Base-by-base conservation (phyloP, 1,140 invertebrate species). In the Drosophila gunungcola region DNA sequence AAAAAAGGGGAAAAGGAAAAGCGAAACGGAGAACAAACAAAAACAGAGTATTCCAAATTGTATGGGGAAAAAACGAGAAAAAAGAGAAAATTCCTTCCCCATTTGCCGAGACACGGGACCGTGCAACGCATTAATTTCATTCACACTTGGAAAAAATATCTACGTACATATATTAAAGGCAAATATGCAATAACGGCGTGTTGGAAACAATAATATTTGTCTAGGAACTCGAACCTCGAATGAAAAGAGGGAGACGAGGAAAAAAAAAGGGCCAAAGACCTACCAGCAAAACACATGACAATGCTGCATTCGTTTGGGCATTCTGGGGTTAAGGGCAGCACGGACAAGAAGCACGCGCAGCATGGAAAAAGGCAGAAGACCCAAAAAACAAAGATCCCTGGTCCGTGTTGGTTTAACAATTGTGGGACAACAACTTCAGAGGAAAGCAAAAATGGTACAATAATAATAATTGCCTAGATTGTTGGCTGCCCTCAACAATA, bases 171-270 rank as follows among this genome's bases (percentile, higher is more conserved):
- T 51, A 88, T 86, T 83, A 82, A 79, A 79, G 80, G 83, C 75
- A 88, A 88, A 88, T 88, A 88, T 88, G 84, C 84, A 89, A 89
- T 88, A 88, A 88, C 84, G 80, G 83, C 77, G 81, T 84, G 84
- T 80, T 89, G 77, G 85, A 79, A 89, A 90, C 84, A 89, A 89
- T 89, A 89, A 89, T 89, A 89, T 89, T 89, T 89, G 85, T 89
- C 80, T 89, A 90, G 85, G 79, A 89, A 70, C 83, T 68, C 62
- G 80, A 89, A 36, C 29, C 36, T 21, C 56, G 9, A 41, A 29
- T 6, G 11, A 39, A 48, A 34, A 51, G 29, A 34, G 54, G 34
- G 32, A 64, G 10, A 43, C 21, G 34, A 46, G 60, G 51, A 39
- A 34, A 32, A 60, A 60, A 56, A 69, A 74, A 58, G 27, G 52